These are phyloP conservation scores for Colaptes auratus DNA, from an alignment of 2,113 vertebrate species.

Conservation along the genomic window DNA sequence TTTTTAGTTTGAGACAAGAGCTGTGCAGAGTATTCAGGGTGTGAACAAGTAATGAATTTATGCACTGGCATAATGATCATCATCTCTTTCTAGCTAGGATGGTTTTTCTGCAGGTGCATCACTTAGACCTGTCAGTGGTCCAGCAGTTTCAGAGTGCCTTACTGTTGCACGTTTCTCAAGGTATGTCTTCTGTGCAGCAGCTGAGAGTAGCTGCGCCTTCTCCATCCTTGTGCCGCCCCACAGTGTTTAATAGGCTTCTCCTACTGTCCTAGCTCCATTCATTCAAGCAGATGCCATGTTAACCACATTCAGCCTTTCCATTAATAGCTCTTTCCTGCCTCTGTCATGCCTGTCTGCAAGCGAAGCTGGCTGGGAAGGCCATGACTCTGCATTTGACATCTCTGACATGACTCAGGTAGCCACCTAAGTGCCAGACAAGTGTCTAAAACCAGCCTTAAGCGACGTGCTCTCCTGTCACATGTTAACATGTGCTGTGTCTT, in stretches of 20 bases:
- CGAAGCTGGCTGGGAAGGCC: not conserved
- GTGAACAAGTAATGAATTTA: not conserved
- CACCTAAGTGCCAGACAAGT: not conserved
- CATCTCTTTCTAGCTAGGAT: not conserved
- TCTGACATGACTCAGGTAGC: not conserved
- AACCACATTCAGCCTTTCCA: not conserved
- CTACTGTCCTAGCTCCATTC: not conserved
- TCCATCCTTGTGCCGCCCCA: not conserved
- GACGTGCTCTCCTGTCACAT: not conserved
- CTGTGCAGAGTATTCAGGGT: not conserved
- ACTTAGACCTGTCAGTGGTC: not conserved
- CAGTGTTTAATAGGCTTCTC: not conserved
- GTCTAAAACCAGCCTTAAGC: not conserved
- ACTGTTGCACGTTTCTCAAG: not conserved
- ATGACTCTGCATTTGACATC: not conserved
- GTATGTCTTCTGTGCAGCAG: not conserved
- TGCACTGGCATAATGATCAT: not conserved
- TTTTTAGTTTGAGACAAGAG: not conserved
- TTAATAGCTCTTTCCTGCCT: not conserved
- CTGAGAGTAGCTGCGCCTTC: not conserved
- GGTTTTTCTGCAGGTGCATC: not conserved
- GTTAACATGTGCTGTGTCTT: not conserved
- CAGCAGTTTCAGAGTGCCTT: not conserved
- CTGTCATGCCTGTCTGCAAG: accelerated
- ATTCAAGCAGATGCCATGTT: not conserved